Base-by-base conservation (phyloP, 2,888 invertebrate species). In the Xiphydria camelus region DNA sequence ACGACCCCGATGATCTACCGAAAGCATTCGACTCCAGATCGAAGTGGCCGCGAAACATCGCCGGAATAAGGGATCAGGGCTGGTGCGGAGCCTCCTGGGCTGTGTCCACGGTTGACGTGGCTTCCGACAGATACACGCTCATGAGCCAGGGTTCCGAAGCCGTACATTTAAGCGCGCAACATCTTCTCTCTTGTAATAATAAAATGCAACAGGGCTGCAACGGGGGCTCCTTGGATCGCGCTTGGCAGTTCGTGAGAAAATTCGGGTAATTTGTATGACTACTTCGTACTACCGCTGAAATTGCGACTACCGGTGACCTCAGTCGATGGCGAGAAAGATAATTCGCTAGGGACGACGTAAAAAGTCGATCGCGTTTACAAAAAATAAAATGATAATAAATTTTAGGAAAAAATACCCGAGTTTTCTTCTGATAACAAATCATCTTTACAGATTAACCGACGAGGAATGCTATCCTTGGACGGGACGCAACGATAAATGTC, bases 41-140 rank as follows among this genome's bases (percentile, higher is more conserved):
- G 1, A 81, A 82, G 38, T 96, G 95, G 95, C 83, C 84, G 0
- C 78, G 79, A 1, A 82, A 81, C 59, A 87, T 95, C 38, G 83
- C 88, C 0, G 83, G 82, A 0, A 76, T 89, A 3, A 79, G 81
- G 3, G 88, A 89, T 75, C 89, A 89, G 75, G 85, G 84, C 50
- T 85, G 84, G 84, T 79, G 96, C 69, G 95, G 90, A 1, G 85
- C 94, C 0, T 95, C 94, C 2, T 97, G 96, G 96, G 95, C 94
- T 0, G 82, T 96, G 18, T 89, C 93, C 0, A 89, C 94, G 0
- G 87, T 88, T 7, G 83, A 85, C 9, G 87, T 92, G 25, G 88
- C 88, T 41, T 87, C 89, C 37, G 91, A 91, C 75, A 83, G 91
- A 64, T 87, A 88, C 61, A 88, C 89, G 4, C 89, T 96, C 56